Percentiles rank a stretch among this genome's conserved stretches.
These are phyloP conservation scores for Apocheima hispidaria DNA, from an alignment of 2,888 invertebrate genomes.

Conservation along the genomic window DNA sequence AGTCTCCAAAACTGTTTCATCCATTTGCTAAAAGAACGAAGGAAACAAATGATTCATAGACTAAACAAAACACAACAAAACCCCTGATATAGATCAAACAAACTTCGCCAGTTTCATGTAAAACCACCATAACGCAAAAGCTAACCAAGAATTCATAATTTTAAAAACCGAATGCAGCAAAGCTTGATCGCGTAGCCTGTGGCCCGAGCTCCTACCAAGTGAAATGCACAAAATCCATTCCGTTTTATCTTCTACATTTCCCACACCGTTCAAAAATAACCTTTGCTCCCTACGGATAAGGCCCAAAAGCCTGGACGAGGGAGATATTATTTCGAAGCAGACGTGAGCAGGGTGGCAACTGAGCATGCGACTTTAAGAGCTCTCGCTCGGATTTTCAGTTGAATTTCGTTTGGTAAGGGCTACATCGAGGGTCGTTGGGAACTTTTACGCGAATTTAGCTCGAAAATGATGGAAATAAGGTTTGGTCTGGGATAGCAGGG, in stretches of 20 bases:
- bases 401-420: constrained; percentile 58
- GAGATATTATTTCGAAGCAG: constrained; percentile 65
- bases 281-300: constrained; percentile 47
- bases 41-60: constrained; percentile 13
- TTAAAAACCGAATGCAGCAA: constrained; percentile 52
- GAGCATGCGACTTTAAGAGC: constrained; percentile 61
- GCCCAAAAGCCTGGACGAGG: constrained; percentile 46
- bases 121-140: constrained; percentile 37
- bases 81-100: constrained; percentile 18
- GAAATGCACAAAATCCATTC: constrained; percentile 84
- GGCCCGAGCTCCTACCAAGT: constrained; percentile 66
- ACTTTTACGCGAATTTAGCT: constrained; percentile 50
- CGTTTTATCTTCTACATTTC: constrained; percentile 76
- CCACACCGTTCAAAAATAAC: constrained; percentile 45
- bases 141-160: constrained; percentile 46
- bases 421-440: constrained; percentile 65
- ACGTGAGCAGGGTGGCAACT: constrained; percentile 61
- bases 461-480: constrained; percentile 45
- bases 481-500: constrained; percentile 46
- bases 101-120: constrained; percentile 37
- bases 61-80: constrained; percentile 1
- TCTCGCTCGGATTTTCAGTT: constrained; percentile 55
- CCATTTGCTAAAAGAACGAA: not conserved
- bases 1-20: not conserved
- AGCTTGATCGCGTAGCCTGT: constrained; percentile 48